Conservation (phyloP, 2,797 vertebrate genomes). For the Eulemur mongoz region DNA sequence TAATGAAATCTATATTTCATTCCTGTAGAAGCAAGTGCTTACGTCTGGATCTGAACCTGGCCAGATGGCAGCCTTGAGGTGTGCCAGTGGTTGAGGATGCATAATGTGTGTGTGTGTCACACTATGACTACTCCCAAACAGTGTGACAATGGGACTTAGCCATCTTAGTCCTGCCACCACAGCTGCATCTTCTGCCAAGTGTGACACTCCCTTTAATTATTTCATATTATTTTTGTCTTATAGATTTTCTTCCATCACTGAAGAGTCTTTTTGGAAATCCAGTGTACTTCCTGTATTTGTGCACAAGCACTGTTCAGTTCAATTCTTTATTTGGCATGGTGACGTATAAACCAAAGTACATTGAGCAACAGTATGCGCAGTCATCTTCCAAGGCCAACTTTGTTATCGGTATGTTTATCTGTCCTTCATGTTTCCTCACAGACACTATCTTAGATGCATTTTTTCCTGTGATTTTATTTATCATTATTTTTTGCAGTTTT, state of each 20-base stretch:
- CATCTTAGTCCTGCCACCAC: not conserved
- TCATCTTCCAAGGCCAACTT: slow-evolving; percentile 95
- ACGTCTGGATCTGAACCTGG: not conserved
- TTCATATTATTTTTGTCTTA: slow-evolving; percentile 70
- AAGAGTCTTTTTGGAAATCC: slow-evolving; percentile 92
- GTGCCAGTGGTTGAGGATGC: not conserved
- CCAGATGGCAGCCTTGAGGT: not conserved
- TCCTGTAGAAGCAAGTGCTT: not conserved
- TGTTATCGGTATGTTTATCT: slow-evolving; percentile 90
- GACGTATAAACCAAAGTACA: slow-evolving; percentile 97
- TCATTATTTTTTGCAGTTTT: not conserved
- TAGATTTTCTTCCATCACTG: slow-evolving; percentile 94
- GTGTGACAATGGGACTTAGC: too few relatives aligned
- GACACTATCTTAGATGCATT: not conserved
- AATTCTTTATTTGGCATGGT: slow-evolving; percentile 98
- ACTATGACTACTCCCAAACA: too few relatives aligned
- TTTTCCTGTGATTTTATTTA: not conserved
- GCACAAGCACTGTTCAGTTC: slow-evolving; percentile 94
- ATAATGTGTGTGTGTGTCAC: fast-evolving
- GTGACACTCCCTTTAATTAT: not conserved
- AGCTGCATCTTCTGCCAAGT: not conserved
- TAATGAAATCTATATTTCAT: not conserved
- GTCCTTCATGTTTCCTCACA: not conserved
- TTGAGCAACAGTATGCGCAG: slow-evolving; percentile 96
- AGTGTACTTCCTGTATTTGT: slow-evolving; percentile 92